Evolutionary conservation across 2,113 vertebrate species (phyloP), one percentile per base, ranked within the genome.

Genomic region (Labeo catla): DNA sequence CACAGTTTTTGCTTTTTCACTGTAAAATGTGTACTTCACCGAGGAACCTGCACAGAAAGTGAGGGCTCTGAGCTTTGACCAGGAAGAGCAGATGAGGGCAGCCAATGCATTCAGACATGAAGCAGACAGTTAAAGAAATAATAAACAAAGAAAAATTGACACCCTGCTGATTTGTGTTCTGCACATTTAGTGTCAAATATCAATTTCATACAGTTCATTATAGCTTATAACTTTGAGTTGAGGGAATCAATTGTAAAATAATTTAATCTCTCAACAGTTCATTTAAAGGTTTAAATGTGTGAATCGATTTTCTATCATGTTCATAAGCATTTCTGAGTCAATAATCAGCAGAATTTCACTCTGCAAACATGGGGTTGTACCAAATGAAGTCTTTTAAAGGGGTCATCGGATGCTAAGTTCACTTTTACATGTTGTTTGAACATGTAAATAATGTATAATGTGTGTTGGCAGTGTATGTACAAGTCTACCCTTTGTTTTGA

Each of bases 351-450:
- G 4, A 36, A 39, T 59, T 78, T 57, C 9, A 57, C 50, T 78
- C 34, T 6, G 8, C 52, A 78, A 34, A 43, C 16, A 57, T 59
- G 52, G 0, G 36, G 10, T n/a, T 59, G 76, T 28, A 28, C 87
- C 81, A 82, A 87, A 83, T 90, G 91, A 76, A 94, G 91, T 93
- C 90, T 93, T 94, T 94, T 94, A 93, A 28, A 28, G 28, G 28
- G 28, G 28, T 28, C 28, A 28, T 28, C 28, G 28, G 28, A 28
- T 28, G 28, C 28, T 28, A 28, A 28, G 28, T 28, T 28, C 28
- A 28, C 28, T 28, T 28, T 28, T 28, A 28, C 28, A 2, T n/a
- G n/a, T n/a, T n/a, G n/a, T n/a, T n/a, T n/a, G n/a, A n/a, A n/a
- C n/a, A n/a, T n/a, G n/a, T n/a, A n/a, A n/a, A n/a, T n/a, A n/a